Conservation (phyloP, 2,797 vertebrate species). For the Megaceryle alcyon region DNA sequence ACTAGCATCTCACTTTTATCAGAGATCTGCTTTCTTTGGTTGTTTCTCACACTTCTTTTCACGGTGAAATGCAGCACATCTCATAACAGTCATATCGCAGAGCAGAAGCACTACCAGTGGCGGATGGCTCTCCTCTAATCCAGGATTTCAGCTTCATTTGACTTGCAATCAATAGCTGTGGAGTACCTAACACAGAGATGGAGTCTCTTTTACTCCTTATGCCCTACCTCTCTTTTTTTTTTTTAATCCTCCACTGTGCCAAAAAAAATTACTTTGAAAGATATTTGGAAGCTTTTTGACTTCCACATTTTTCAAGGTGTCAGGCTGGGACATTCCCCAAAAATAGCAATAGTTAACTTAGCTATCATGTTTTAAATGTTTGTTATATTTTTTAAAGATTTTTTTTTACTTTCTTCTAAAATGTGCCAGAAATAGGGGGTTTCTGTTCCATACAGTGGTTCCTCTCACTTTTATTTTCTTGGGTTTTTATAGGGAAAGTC, state of each 20-base stretch:
- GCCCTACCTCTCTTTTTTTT: neutral
- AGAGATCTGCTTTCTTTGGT: neutral
- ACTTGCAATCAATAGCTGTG: neutral
- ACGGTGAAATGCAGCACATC: neutral
- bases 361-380: conserved; percentile 66
- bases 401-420: conserved; percentile 39
- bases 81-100: neutral
- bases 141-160: conserved; percentile 18
- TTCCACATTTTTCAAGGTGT: conserved; percentile 69
- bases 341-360: conserved; percentile 67
- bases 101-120: neutral
- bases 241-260: neutral
- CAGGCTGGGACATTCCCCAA: conserved; percentile 68
- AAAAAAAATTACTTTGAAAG: conserved; percentile 58
- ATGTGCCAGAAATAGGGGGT: conserved; percentile 23
- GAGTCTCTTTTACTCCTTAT: neutral
- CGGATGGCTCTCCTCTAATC: neutral
- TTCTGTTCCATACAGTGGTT: conserved; percentile 13
- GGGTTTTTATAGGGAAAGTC: neutral
- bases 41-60: neutral
- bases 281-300: conserved; percentile 58
- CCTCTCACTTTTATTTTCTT: neutral
- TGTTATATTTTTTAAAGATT: conserved; percentile 53
- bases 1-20: neutral
- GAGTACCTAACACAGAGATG: neutral